Evolutionary conservation across 2,888 invertebrate species (phyloP).

Genomic region (Pycnomerus fuliginosus): DNA sequence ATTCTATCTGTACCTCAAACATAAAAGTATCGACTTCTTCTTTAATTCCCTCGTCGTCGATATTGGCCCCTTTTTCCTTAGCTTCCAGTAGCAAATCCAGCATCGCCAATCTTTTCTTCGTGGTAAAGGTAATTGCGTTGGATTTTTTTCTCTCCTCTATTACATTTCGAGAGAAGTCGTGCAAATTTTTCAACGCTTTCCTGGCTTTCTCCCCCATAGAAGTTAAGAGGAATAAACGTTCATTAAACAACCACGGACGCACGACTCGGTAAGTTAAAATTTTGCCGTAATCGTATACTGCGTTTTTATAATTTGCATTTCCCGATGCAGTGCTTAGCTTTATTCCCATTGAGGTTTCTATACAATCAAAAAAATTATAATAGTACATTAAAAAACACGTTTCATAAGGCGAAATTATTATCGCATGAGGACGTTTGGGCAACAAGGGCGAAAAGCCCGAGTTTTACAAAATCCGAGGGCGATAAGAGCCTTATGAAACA

Average conservation of each 20-base stretch:
- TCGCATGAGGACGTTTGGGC: too few species aligned
- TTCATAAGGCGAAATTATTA: too few species aligned
- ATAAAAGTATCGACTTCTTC: slow-evolving; percentile 1
- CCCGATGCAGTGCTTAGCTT: background rate
- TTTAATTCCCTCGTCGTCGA: background rate
- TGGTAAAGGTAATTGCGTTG: background rate
- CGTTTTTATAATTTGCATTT: background rate
- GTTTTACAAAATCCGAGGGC: too few species aligned
- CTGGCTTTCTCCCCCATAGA: background rate
- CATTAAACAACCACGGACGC: background rate
- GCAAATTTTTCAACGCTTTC: background rate
- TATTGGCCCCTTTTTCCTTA: background rate
- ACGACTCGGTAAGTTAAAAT: background rate
- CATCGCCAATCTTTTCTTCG: background rate
- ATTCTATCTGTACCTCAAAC: too few species aligned
- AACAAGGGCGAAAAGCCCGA: too few species aligned
- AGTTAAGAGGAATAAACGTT: background rate
- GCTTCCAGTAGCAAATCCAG: background rate
- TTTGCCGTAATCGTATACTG: background rate
- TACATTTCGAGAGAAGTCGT: background rate
- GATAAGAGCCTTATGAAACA: too few species aligned
- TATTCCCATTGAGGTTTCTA: background rate
- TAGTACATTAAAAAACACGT: too few species aligned
- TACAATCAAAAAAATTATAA: too few species aligned
- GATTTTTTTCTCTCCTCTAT: background rate